Base-by-base conservation (phyloP, 2,113 vertebrate genomes). In the Condylura cristata region DNA sequence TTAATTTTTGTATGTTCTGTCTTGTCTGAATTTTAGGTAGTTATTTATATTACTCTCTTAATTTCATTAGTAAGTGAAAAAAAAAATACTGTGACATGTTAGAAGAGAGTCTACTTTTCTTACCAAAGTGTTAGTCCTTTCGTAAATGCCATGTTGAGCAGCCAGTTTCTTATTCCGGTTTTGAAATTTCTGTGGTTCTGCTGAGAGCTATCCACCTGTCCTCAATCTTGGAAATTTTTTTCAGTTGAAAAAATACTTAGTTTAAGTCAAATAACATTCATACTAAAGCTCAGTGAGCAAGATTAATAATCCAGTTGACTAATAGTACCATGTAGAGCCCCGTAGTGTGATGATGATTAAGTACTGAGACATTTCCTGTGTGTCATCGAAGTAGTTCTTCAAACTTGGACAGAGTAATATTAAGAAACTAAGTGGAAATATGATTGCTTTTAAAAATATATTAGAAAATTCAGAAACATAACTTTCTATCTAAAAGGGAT, bases 1-100 rank as follows among this genome's bases (percentile, higher is more conserved):
- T 61, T 8, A 4, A 94, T 48, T 48, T 51, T 41, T 41, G 7
- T 32, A 76, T 89, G 20, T 84, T 68, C n/a, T 65, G 3, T 80
- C 56, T 82, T 94, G 83, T 58, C 20, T 10, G 65, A 18, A 58
- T 86, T 94, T 86, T 85, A 34, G 66, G 28, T 86, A 84, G 18
- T 41, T 74, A 10, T 84, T 63, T 81, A 32, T 34, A 75, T 74
- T 83, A n/a, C n/a, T 78, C 53, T n/a, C 34, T 89, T 56, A 58
- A 61, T 95, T 76, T 74, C 22, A 79, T 85, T 85, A 86, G n/a
- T 44, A 20, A 61, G 80, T 17, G 16, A 3, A 7, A 70, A 37
- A 61, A 65, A 46, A 76, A 56, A 85, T 89, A 34, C 24, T 63
- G 0, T 85, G 58, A 20, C 20, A 9, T 26, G 20, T 72, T 74